phyloP scores from a whole-genome alignment of 2,113 vertebrate genomes.

The Jacana jacana region DNA sequence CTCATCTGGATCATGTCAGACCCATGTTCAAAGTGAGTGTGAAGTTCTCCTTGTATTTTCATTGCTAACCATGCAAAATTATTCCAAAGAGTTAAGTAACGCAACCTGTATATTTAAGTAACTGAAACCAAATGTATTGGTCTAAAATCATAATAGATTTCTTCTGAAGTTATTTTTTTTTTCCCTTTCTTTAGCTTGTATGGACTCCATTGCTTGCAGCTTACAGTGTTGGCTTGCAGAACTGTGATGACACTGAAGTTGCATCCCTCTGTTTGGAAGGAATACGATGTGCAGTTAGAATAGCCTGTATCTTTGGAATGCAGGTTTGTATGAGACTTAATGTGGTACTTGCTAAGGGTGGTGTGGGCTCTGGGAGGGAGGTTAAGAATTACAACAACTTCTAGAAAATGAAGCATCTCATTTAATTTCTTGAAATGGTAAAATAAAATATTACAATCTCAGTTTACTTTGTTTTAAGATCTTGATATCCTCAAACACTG shows the following conservation, averaged over 20 bases:
- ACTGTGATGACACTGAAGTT: constrained; percentile 96
- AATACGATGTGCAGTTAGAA: constrained; percentile 94
- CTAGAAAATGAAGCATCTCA: not conserved
- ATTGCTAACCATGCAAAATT: not conserved
- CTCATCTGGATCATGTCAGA: constrained; percentile 93
- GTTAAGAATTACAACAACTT: not conserved
- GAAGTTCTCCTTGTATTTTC: not conserved
- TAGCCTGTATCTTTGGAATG: constrained; percentile 96
- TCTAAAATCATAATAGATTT: not conserved
- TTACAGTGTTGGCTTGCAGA: constrained; percentile 94
- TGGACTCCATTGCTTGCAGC: constrained; percentile 95
- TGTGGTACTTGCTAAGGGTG: not conserved
- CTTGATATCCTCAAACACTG: not conserved
- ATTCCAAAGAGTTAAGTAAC: not conserved
- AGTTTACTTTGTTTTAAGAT: not conserved
- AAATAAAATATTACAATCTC: not conserved
- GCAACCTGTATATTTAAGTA: no score
- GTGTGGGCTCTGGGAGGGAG: not conserved
- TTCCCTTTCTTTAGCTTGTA: constrained; percentile 81
- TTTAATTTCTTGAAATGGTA: not conserved
- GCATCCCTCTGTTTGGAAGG: constrained; percentile 94
- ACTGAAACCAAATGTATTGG: no score
- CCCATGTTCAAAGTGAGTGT: constrained; percentile 95
- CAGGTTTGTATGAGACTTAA: constrained; percentile 78
- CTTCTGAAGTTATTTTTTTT: not conserved